phyloP scores from a whole-genome alignment of 2,888 invertebrate species.

The Drosophila ezoana region DNA sequence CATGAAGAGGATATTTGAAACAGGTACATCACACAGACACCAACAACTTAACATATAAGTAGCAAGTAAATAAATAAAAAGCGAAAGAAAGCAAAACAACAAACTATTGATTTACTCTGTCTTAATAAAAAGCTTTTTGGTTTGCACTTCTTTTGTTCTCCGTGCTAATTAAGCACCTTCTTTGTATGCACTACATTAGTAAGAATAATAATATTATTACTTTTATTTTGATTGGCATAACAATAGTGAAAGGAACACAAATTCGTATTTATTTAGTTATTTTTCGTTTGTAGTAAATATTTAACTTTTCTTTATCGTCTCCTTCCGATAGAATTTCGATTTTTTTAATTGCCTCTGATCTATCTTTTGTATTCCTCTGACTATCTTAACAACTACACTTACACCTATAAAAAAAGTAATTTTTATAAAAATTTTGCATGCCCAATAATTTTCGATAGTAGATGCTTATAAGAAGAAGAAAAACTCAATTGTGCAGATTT shows the following conservation, averaged over 20 bases:
- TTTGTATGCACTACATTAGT: slow-evolving; percentile 39
- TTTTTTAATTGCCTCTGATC: slow-evolving; percentile 12
- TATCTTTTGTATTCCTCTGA: slow-evolving; percentile 23
- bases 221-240: slow-evolving; percentile 47
- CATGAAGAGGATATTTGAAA: slow-evolving; percentile 83
- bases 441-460: slow-evolving; percentile 28
- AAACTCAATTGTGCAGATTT: slow-evolving; percentile 12
- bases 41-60: slow-evolving; percentile 15
- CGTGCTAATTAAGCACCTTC: slow-evolving; percentile 25
- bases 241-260: slow-evolving; percentile 23
- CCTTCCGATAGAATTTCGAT: slow-evolving; percentile 26
- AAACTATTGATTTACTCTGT: slow-evolving; percentile 35
- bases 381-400: slow-evolving; percentile 24
- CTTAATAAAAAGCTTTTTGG: slow-evolving; percentile 43
- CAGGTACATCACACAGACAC: slow-evolving; percentile 77
- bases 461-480: slow-evolving; percentile 9
- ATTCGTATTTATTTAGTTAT: background rate
- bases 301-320: slow-evolving; percentile 39
- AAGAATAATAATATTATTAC: slow-evolving; percentile 24
- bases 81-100: slow-evolving; percentile 44
- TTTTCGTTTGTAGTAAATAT: slow-evolving; percentile 17
- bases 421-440: slow-evolving; percentile 42
- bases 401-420: slow-evolving; percentile 16
- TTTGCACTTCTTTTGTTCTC: slow-evolving; percentile 44
- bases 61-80: slow-evolving; percentile 35